Evolutionary conservation across 2,888 invertebrate genomes (phyloP), one percentile per base, ranked within the genome.

Genomic region (Teinopalpus imperialis): DNA sequence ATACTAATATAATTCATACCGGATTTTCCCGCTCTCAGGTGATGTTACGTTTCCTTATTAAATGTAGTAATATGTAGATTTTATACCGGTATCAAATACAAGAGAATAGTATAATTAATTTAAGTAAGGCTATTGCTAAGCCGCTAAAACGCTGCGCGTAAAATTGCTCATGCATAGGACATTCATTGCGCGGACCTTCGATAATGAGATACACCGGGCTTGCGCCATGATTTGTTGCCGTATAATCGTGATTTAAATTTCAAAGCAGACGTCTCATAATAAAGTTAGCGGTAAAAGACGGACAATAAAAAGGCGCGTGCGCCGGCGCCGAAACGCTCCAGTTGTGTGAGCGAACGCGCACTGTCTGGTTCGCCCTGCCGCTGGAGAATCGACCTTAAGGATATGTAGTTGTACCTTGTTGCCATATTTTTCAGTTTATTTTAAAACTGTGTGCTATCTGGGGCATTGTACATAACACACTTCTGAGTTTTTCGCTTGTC

Each of bases 321-420:
- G 74, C 63, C 69, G 82, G 82, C 83, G 83, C 82, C 85, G 74
- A 54, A 65, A 78, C 81, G 86, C 85, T 86, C 85, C 78, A 85
- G 73, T 85, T 83, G 45, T 35, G 37, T 31, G 26, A 21, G 27
- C 43, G 42, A 23, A 31, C 31, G 36, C 20, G 30, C 37, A 16
- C 48, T 63, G 68, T 60, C 68, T 67, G 69, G 58, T 61, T 60
- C 58, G 52, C 56, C 29, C 35, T 14, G 47, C 35, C 48, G 46
- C 37, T 39, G 29, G 46, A 39, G 48, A 37, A 50, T 45, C 43
- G 35, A 43, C 46, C 20, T 29, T 43, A 35, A 31, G 31, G 20
- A 32, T 26, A 35, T 20, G 26, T 27, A 35, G 21, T 23, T 27
- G 20, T 10, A 27, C 14, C 35, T 5, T 14, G 27, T n/a, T 23